Conservation (phyloP, 2,888 invertebrate genomes). For the Phytoseiulus persimilis region DNA sequence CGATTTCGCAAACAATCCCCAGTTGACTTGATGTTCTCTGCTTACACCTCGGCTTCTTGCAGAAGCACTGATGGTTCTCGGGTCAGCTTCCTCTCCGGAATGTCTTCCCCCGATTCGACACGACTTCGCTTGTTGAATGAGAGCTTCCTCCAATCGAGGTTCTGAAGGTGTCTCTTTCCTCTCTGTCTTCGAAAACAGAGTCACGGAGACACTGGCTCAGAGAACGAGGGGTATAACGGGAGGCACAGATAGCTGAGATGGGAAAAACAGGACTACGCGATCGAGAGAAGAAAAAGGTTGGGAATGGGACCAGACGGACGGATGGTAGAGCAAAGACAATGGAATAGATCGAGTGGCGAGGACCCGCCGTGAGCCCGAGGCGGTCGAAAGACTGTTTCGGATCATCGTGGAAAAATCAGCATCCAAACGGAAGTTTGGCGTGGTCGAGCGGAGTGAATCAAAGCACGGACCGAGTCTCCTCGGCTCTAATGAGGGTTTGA, state of each 20-base stretch:
- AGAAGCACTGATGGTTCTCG: not conserved
- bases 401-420: not conserved
- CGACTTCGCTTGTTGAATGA: not conserved
- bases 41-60: not conserved
- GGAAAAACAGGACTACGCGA: not conserved
- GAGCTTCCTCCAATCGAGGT: not conserved
- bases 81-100: not conserved
- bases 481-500: not conserved
- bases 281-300: not conserved
- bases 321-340: not conserved
- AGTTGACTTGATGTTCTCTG: not conserved
- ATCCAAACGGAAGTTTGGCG: not conserved
- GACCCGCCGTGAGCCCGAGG: not conserved
- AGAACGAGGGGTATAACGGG: not conserved
- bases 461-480: not conserved
- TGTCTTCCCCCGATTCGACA: not conserved
- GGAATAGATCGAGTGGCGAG: not conserved
- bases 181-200: not conserved
- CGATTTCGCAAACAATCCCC: not conserved
- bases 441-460: not conserved
- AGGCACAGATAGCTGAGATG: not conserved
- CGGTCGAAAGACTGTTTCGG: not conserved
- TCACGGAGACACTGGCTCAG: not conserved
- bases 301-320: not conserved
- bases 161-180: not conserved